phyloP scores from a whole-genome alignment of 2,888 invertebrate species.

The Drosophila incognita region DNA sequence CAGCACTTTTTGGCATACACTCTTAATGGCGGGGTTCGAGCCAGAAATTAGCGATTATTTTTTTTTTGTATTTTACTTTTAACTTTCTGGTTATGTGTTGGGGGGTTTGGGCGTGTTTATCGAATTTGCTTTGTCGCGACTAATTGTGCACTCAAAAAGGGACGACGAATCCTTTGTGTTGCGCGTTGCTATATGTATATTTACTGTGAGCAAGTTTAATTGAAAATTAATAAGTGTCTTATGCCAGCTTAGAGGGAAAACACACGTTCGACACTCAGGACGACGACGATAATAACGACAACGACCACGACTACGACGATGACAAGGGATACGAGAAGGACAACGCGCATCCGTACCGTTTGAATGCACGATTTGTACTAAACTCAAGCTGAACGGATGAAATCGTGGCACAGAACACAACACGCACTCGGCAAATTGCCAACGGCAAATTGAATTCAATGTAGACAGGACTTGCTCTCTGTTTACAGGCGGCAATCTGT shows the following conservation, averaged over 20 bases:
- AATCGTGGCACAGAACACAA: conserved; percentile 20
- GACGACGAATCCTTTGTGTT: conserved; percentile 9
- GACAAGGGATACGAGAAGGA: conserved; percentile 18
- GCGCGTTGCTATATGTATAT: conserved; percentile 5
- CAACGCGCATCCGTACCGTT: conserved; percentile 83
- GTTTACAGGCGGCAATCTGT: conserved; percentile 73
- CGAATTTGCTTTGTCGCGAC: conserved; percentile 50
- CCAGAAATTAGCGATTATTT: conserved; percentile 34
- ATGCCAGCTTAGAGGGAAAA: conserved; percentile 45
- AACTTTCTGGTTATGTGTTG: neutral
- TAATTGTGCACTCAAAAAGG: conserved; percentile 49
- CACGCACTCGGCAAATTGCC: conserved; percentile 52
- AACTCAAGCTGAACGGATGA: conserved; percentile 50
- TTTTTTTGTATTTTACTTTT: conserved; percentile 21
- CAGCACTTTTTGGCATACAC: conserved; percentile 62
- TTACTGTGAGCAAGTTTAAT: conserved; percentile 41
- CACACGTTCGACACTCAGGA: conserved; percentile 23
- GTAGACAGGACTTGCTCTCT: conserved; percentile 60
- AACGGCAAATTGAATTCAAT: conserved; percentile 66
- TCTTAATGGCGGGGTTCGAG: conserved; percentile 33
- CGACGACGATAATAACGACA: conserved; percentile 30
- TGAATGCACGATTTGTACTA: conserved; percentile 85
- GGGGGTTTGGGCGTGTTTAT: conserved; percentile 24
- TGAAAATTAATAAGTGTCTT: conserved; percentile 32
- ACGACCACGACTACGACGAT: conserved; percentile 33